These are phyloP conservation scores for Idaea dimidiata DNA, from an alignment of 2,888 invertebrate genomes.

Conservation along the genomic window DNA sequence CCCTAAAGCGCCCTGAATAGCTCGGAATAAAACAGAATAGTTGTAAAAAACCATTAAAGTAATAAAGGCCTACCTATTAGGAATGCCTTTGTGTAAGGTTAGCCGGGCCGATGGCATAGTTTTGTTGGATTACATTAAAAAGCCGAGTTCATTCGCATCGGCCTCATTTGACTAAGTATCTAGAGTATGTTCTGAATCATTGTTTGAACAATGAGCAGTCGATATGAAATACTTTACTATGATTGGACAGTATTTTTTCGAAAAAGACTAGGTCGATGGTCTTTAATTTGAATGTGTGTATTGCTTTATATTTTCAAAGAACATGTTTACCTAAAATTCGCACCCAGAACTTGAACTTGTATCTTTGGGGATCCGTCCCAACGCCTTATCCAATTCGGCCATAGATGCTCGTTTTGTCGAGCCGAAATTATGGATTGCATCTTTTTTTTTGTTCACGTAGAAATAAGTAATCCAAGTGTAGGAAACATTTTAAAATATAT, in stretches of 20 bases:
- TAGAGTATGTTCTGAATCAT: slow-evolving; percentile 67
- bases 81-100: slow-evolving; percentile 67
- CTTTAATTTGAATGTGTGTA: background rate
- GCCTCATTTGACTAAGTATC: slow-evolving; percentile 63
- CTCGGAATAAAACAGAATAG: background rate
- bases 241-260: background rate
- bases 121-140: slow-evolving; percentile 71
- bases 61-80: slow-evolving; percentile 42
- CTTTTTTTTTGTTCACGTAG: too few species aligned
- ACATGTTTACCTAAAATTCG: too few species aligned
- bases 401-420: too few species aligned
- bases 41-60: background rate
- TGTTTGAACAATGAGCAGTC: slow-evolving; percentile 56
- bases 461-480: too few species aligned
- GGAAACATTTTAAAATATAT: too few species aligned
- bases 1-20: too few species aligned
- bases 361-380: too few species aligned
- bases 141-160: slow-evolving; percentile 73
- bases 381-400: too few species aligned
- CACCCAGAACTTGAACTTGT: too few species aligned
- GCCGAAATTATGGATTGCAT: too few species aligned
- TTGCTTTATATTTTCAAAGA: slow-evolving; percentile 1
- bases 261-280: background rate
- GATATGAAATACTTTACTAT: slow-evolving; percentile 15
- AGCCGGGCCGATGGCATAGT: slow-evolving; percentile 71